Evolutionary conservation across 2,797 vertebrate species (phyloP), one percentile per base, ranked within the genome.

Genomic region (Anas georgica): DNA sequence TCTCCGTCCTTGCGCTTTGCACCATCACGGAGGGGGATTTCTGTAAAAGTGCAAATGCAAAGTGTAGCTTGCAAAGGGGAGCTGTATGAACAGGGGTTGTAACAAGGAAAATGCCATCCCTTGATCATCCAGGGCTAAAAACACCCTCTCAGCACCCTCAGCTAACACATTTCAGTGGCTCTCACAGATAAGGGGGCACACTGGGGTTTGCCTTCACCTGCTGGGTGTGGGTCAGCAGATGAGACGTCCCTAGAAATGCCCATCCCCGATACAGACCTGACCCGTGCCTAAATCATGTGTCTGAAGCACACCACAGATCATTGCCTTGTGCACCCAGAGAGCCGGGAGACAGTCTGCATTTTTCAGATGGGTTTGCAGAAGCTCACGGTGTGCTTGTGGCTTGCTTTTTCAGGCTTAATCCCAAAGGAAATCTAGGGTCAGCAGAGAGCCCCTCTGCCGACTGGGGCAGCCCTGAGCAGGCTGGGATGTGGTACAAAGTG

Each of bases 51-150:
- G 41, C 41, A 52, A 35, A 35, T 10, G 17, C 17, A 12, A 58
- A 77, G 33, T 37, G 23, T 17, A 10, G 43, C 75, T 18, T 26
- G 25, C 29, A 11, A 43, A 81, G 20, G 11, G 28, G 16, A 66
- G 7, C 12, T 26, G 10, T 7, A 3, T 7, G 67, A 79, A 33
- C 0, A 1, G 12, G 33, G 18, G 8, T 1, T 56, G 20, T 22
- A n/a, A 23, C 16, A 29, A 48, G 37, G 41, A 35, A 17, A 33
- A 5, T 1, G 0, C 33, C 6, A 1, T 33, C 10, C 18, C 35
- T 82, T 4, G 8, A 26, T 58, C 41, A 41, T 4, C 25, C 59
- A 33, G 20, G 33, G 63, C 43, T 84, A 25, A 37, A 43, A 64
- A 54, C 16, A 31, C 11, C 26, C 37, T 67, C 35, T 13, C 33